Evolutionary conservation across 2,888 invertebrate species (phyloP).

Genomic region (Hemistola chrysoprasaria): DNA sequence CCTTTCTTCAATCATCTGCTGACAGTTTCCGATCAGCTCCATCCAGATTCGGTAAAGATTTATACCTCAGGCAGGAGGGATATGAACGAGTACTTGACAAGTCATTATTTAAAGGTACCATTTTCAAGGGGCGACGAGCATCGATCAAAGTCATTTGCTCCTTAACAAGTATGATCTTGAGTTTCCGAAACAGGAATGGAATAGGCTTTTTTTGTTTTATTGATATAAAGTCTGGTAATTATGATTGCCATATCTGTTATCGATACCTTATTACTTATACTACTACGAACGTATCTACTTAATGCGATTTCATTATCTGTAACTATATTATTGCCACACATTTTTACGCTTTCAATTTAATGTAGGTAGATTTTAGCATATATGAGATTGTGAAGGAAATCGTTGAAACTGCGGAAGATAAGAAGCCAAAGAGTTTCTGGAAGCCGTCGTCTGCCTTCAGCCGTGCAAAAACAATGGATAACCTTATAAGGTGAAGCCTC

Average conservation of each 20-base stretch:
- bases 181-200: constrained; percentile 27
- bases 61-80: constrained; percentile 19
- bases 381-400: too few species aligned
- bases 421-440: constrained; percentile 13
- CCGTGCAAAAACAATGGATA: constrained; percentile 60
- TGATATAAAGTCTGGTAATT: too few species aligned
- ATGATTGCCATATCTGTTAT: too few species aligned
- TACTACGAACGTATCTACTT: too few species aligned
- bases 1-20: constrained; percentile 28
- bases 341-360: too few species aligned
- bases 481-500: constrained; percentile 56
- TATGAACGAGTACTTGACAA: constrained; percentile 33
- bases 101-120: constrained; percentile 39
- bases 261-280: too few species aligned
- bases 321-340: too few species aligned
- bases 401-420: constrained; percentile 14
- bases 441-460: constrained; percentile 33
- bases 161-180: constrained; percentile 24
- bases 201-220: constrained; percentile 6
- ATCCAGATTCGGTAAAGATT: constrained; percentile 29
- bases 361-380: too few species aligned
- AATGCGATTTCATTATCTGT: too few species aligned
- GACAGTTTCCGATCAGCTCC: constrained; percentile 33
- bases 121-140: constrained; percentile 33
- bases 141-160: constrained; percentile 45